These are phyloP conservation scores for Phasianus colchicus DNA, from an alignment of 2,113 vertebrate genomes.

Conservation along the genomic window DNA sequence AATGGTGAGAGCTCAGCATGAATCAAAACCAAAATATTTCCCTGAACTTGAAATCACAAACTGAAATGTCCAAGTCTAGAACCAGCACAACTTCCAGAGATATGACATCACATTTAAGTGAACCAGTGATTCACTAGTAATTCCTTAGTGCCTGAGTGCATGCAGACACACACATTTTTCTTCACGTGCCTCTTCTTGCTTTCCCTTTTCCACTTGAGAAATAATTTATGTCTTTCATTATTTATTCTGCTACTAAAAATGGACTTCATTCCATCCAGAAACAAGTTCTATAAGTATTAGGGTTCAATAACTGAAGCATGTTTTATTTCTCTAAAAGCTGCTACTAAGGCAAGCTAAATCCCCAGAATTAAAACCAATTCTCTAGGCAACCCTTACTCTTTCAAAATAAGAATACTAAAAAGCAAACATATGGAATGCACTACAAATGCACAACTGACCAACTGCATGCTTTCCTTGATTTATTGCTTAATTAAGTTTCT, in stretches of 20 bases:
- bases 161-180: rapidly evolving
- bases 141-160: neutral
- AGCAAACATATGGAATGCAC: neutral
- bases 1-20: neutral
- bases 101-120: neutral
- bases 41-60: neutral
- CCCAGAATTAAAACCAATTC: neutral
- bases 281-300: neutral
- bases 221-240: neutral
- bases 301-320: neutral
- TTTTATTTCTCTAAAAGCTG: neutral
- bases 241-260: neutral
- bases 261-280: neutral
- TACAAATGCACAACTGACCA: neutral
- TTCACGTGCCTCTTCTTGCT: neutral
- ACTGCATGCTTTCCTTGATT: neutral
- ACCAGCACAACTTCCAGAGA: neutral
- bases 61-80: neutral
- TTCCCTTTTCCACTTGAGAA: neutral
- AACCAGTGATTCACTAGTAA: neutral
- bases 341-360: neutral
- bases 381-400: neutral
- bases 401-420: neutral
- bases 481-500: neutral
- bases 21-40: neutral